phyloP scores from a whole-genome alignment of 1,140 invertebrate genomes.

The Melanaphis sacchari region DNA sequence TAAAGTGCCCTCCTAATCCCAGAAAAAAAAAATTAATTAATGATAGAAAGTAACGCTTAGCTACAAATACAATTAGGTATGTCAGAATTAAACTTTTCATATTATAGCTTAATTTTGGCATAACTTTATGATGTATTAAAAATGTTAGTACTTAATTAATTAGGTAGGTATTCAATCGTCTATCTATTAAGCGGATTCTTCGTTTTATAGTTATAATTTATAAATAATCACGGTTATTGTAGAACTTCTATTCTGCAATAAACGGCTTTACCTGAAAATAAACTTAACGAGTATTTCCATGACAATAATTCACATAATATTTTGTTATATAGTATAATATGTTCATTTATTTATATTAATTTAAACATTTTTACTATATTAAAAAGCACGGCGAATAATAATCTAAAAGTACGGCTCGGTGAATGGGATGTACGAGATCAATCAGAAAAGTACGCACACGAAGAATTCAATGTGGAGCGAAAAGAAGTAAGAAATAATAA shows the following conservation, averaged over 20 bases:
- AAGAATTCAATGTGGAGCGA: constrained; percentile 86
- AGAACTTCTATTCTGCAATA: background rate
- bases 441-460: constrained; percentile 81
- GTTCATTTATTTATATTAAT: constrained; percentile 22
- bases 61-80: background rate
- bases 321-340: background rate
- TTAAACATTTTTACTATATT: constrained; percentile 59
- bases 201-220: background rate
- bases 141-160: no score
- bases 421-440: constrained; percentile 90
- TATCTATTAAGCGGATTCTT: no score
- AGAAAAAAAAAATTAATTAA: background rate
- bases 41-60: background rate
- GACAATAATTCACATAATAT: background rate
- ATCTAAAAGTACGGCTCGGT: constrained; percentile 84
- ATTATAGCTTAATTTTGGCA: no score
- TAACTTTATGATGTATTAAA: no score
- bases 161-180: no score
- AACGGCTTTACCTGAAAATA: background rate
- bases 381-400: constrained; percentile 78
- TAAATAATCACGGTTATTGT: background rate
- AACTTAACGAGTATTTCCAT: background rate
- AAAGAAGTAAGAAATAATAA: constrained; percentile 73
- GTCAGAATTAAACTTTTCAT: no score
- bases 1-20: background rate